A percentile compares a stretch with the other conserved stretches of the same genome.
These are phyloP conservation scores for Drosophila equinoxialis DNA, from an alignment of 1,140 invertebrate genomes.

Conservation along the genomic window DNA sequence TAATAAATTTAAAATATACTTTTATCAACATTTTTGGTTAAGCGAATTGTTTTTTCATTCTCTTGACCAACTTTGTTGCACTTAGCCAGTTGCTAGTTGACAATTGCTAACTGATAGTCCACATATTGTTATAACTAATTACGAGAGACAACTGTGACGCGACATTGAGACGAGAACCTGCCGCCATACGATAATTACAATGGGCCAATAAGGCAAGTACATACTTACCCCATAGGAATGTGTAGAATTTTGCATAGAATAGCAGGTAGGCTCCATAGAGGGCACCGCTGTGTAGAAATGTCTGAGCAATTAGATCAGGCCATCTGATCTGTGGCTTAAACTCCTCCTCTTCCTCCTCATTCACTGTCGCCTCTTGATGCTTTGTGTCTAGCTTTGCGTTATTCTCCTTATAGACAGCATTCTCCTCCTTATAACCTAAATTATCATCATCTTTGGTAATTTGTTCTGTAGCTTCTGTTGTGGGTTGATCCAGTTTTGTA, in stretches of 20 bases:
- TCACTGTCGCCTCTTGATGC: conserved; percentile 13
- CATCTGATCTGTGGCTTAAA: conserved; percentile 87
- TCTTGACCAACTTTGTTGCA: not conserved
- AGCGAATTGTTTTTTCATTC: not conserved
- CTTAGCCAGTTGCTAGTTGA: conserved; percentile 6
- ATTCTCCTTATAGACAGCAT: conserved; percentile 75
- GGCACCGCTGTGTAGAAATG: conserved; percentile 87
- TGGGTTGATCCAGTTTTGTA: conserved; percentile 16
- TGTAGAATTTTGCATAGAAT: conserved; percentile 86
- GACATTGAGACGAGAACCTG: conserved; percentile 13
- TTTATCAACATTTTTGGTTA: not conserved
- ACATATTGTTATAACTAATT: conserved; percentile 54
- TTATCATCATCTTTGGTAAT: conserved; percentile 48
- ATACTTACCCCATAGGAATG: conserved; percentile 89
- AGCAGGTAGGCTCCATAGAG: conserved; percentile 89
- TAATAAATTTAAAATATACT: not conserved
- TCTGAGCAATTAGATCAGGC: conserved; percentile 87
- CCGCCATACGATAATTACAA: conserved; percentile 40
- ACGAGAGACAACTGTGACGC: conserved; percentile 17
- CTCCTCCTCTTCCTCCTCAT: conserved; percentile 31
- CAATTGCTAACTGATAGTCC: conserved; percentile 39
- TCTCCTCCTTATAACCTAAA: conserved; percentile 72
- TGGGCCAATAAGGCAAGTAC: conserved; percentile 12
- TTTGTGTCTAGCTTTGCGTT: not conserved
- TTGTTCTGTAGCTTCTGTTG: conserved; percentile 48